phyloP scores from a whole-genome alignment of 1,140 invertebrate genomes.

The Ceratitis capitata region DNA sequence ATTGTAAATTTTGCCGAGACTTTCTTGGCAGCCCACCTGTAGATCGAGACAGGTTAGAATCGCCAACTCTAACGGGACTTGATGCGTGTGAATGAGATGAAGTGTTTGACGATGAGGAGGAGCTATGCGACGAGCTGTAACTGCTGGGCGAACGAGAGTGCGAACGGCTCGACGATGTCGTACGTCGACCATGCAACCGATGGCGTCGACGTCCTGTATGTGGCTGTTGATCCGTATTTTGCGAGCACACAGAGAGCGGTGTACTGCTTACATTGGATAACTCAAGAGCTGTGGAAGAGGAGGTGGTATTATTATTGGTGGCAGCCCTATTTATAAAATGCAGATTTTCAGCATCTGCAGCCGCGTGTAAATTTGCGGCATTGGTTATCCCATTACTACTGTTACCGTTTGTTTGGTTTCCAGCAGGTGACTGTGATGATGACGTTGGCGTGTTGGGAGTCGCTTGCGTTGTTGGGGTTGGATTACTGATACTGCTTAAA shows the following conservation, averaged over 20 bases:
- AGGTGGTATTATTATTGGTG: conserved; percentile 38
- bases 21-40: conserved; percentile 41
- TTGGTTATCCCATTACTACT: conserved; percentile 53
- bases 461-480: not conserved
- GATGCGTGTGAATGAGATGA: conserved; percentile 65
- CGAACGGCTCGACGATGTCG: conserved; percentile 67
- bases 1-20: conserved; percentile 50
- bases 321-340: conserved; percentile 25
- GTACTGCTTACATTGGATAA: not conserved
- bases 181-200: conserved; percentile 60
- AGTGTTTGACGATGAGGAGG: conserved; percentile 60
- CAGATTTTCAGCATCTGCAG: conserved; percentile 22
- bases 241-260: conserved; percentile 36
- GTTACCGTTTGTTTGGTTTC: not conserved
- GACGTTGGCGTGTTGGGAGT: not conserved
- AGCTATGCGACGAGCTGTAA: conserved; percentile 64
- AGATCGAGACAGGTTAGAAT: conserved; percentile 45
- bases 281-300: conserved; percentile 15
- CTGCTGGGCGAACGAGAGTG: conserved; percentile 67
- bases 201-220: conserved; percentile 25
- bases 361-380: conserved; percentile 65
- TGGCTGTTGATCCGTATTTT: conserved; percentile 43
- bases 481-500: conserved; percentile 48
- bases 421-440: not conserved
- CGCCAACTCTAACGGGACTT: conserved; percentile 58